These are phyloP conservation scores for Trididemnum clinides DNA, from an alignment of 23 tunicate species.

Conservation along the genomic window DNA sequence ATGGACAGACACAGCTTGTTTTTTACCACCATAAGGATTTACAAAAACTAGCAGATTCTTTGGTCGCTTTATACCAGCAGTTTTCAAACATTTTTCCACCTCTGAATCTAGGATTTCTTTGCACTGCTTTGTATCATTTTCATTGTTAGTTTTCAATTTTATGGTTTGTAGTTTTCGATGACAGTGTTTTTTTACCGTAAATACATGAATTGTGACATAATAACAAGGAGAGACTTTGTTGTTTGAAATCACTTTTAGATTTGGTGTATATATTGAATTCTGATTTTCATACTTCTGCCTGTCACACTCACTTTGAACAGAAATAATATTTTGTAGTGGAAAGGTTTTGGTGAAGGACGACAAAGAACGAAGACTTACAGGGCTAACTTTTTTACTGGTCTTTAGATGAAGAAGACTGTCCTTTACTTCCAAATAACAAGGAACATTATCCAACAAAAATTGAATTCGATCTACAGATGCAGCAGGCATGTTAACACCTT, in stretches of 20 bases:
- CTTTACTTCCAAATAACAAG: constrained; percentile 18
- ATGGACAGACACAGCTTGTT: constrained; percentile 50
- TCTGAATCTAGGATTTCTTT: neutral
- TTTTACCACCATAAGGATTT: constrained; percentile 84
- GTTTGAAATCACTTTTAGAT: too few relatives aligned
- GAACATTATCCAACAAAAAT: constrained; percentile 32
- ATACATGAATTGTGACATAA: constrained; percentile 14
- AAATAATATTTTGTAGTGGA: constrained; percentile 40
- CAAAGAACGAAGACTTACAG: constrained; percentile 3
- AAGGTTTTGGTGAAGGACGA: constrained; percentile 16
- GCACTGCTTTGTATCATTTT: constrained; percentile 38
- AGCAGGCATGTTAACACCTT: neutral
- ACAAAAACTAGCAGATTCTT: constrained; percentile 63
- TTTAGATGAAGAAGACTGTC: constrained; percentile 21
- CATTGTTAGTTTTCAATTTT: constrained; percentile 29
- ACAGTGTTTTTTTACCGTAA: constrained; percentile 31
- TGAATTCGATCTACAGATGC: neutral
- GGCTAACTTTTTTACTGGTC: constrained; percentile 26
- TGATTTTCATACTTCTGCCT: constrained; percentile 20
- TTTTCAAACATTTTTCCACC: neutral
- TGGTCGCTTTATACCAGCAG: constrained; percentile 38
- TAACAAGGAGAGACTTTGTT: constrained; percentile 7
- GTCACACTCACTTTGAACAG: neutral
- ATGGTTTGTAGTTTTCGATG: constrained; percentile 45
- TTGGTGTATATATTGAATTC: neutral